Percentiles rank a stretch among this genome's conserved stretches.
Conservation (phyloP, 2,797 vertebrate genomes). For the Oryzias dopingdopingensis region DNA sequence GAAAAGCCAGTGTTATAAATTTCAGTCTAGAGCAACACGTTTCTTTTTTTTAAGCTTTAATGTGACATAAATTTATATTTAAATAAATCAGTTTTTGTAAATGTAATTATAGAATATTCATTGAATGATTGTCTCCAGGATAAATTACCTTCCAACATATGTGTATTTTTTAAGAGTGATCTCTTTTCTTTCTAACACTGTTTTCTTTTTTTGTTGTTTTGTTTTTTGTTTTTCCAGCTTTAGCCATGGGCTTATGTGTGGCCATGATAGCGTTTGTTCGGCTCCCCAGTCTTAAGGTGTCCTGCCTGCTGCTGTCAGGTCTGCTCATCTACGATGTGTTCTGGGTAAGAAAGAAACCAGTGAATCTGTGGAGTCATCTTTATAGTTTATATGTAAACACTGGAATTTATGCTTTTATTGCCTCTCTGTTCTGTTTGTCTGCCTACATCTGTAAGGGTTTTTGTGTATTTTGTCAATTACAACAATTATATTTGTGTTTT, state of each 20-base stretch:
- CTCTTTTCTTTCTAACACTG: slow-evolving; percentile 1
- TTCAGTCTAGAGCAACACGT: too few relatives aligned
- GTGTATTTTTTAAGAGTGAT: background rate
- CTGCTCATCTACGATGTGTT: slow-evolving; percentile 99
- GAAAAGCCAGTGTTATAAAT: too few relatives aligned
- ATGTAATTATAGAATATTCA: background rate
- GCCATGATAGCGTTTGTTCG: slow-evolving; percentile 99
- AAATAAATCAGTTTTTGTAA: background rate
- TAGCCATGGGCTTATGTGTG: slow-evolving; percentile 98
- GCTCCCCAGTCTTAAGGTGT: slow-evolving; percentile 98
- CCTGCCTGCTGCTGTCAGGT: slow-evolving; percentile 96
- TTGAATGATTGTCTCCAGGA: slow-evolving; percentile 1
- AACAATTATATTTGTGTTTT: too few relatives aligned
- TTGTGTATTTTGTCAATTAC: too few relatives aligned
- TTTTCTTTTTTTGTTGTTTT: slow-evolving; percentile 8
- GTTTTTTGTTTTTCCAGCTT: slow-evolving; percentile 74
- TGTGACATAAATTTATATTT: too few relatives aligned
- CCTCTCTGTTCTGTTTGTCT: too few relatives aligned
- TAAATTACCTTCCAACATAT: background rate
- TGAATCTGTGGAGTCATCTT: too few relatives aligned
- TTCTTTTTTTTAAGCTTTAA: too few relatives aligned
- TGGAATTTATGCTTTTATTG: too few relatives aligned
- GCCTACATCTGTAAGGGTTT: too few relatives aligned
- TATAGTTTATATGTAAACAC: too few relatives aligned
- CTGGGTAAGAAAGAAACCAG: slow-evolving; percentile 85